Percentiles rank a stretch among this genome's conserved stretches.
phyloP scores from a whole-genome alignment of 2,888 invertebrate genomes.

The Eupelmus urozonus region DNA sequence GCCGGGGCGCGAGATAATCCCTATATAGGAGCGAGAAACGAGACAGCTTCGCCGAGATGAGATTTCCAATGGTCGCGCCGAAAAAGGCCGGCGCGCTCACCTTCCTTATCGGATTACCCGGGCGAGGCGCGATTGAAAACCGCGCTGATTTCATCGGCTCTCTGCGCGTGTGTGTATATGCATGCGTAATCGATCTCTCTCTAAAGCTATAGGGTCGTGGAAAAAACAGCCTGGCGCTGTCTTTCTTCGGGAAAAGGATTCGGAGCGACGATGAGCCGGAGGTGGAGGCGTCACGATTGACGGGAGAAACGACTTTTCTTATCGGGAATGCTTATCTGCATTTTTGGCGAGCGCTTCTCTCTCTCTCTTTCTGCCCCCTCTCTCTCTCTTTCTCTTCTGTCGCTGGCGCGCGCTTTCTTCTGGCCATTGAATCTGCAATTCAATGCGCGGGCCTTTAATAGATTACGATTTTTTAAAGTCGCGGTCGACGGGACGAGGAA shows the following conservation, averaged over 20 bases:
- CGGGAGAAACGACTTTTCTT: constrained; percentile 52
- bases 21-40: constrained; percentile 9
- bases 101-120: constrained; percentile 72
- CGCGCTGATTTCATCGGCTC: constrained; percentile 49
- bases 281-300: constrained; percentile 30
- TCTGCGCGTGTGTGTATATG: neutral
- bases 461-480: constrained; percentile 49
- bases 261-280: neutral
- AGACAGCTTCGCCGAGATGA: constrained; percentile 64
- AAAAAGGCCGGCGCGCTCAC: constrained; percentile 60
- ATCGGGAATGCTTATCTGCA: constrained; percentile 49
- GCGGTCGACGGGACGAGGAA: neutral
- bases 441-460: constrained; percentile 41
- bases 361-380: neutral
- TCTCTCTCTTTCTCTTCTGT: too few species aligned
- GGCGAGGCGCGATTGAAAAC: constrained; percentile 69
- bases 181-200: constrained; percentile 48
- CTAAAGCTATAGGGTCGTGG: neutral
- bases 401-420: too few species aligned
- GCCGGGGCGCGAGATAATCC: constrained; percentile 74
- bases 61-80: constrained; percentile 65
- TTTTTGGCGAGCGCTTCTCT: constrained; percentile 24
- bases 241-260: neutral
- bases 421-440: constrained; percentile 35
- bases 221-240: too few species aligned